Evolutionary conservation across 2,797 vertebrate species (phyloP), one percentile per base, ranked within the genome.

Genomic region (Coluber constrictor): DNA sequence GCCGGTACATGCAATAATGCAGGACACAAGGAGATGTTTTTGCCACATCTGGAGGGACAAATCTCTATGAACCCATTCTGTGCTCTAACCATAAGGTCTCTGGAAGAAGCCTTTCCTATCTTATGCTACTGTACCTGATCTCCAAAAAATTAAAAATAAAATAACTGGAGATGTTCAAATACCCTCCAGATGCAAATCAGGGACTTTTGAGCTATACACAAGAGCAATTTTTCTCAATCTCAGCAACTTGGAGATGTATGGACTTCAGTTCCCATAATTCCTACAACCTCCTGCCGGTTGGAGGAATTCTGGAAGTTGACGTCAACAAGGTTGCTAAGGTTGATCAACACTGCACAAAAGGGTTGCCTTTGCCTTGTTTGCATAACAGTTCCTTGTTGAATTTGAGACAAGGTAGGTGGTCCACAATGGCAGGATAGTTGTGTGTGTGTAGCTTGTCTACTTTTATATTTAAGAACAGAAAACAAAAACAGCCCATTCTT

Each of bases 341-440:
- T 74, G 15, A 37, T 18, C 66, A 74, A 74, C 66, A 32, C n/a
- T 70, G 66, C 66, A 47, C 55, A 79, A 57, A 32, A 59, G 55
- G 13, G 55, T 63, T 55, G 47, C 37, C 16, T n/a, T 63, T 55
- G 47, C 37, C 16, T n/a, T 37, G 13, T 23, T 89, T 83, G 57
- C 70, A 55, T 51, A 47, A 55, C 8, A 37, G 7, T 25, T 55
- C 13, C 32, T 56, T 29, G 29, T 57, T 51, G 70, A 54, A 9
- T 55, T 79, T 86, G 51, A n/a, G 59, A 32, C 3, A 5, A 29
- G 20, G 12, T 25, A 83, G 74, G 43, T 51, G 83, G 10, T 56
- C 2, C 70, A 25, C 23, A 57, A 13, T 0, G 0, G 74, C 57
- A 51, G 61, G 2, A 89, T 25, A 0, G 1, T 51, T 7, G 47